A percentile compares a stretch with the other conserved stretches of the same genome.
Conservation (phyloP, 1,140 invertebrate genomes). For the Eubasilissa regina region DNA sequence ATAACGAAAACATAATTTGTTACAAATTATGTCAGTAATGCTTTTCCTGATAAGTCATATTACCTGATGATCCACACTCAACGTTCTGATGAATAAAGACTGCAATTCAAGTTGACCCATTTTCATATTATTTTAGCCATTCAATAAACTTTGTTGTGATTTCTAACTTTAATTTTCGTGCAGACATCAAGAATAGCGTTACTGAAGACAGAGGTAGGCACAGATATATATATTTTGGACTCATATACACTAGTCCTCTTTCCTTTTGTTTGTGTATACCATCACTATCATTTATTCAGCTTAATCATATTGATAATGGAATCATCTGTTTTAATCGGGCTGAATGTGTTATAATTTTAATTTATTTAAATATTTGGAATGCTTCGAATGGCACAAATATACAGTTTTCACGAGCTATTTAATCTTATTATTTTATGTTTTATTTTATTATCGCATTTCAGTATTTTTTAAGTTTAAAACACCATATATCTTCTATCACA, state of each 20-base stretch:
- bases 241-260: conserved; percentile 42
- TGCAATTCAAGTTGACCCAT: conserved; percentile 8
- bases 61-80: neutral
- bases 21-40: conserved; percentile 54
- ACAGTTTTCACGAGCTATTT: too few species aligned
- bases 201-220: conserved; percentile 61
- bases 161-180: conserved; percentile 58
- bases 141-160: conserved; percentile 43
- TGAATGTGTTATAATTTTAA: too few species aligned
- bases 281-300: neutral
- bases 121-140: neutral
- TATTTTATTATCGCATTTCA: too few species aligned
- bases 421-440: too few species aligned
- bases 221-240: conserved; percentile 53
- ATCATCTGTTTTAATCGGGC: too few species aligned
- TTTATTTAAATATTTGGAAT: too few species aligned
- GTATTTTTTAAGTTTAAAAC: too few species aligned
- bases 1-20: too few species aligned
- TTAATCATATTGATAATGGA: neutral
- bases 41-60: conserved; percentile 56
- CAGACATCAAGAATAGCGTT: conserved; percentile 62
- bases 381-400: too few species aligned
- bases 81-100: conserved; percentile 8
- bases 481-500: too few species aligned
- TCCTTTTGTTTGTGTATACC: conserved; percentile 28